phyloP scores from a whole-genome alignment of 1,140 invertebrate species.

The Pseudoatta argentina region DNA sequence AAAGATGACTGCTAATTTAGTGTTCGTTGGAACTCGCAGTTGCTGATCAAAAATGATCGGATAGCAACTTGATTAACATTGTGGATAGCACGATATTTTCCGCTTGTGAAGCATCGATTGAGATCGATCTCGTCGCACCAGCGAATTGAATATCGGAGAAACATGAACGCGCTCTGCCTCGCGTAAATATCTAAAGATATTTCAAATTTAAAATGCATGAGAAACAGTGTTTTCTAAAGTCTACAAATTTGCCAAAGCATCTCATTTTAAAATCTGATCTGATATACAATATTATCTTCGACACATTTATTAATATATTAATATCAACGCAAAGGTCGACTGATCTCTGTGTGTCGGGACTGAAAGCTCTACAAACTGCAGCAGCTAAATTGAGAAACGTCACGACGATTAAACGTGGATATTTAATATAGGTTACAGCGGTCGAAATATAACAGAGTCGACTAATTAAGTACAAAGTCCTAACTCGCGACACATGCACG shows the following conservation, averaged over 20 bases:
- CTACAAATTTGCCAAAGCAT: not conserved
- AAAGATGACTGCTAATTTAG: constrained; percentile 40
- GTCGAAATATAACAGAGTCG: not conserved
- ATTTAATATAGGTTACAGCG: constrained; percentile 27
- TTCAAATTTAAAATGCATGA: not conserved
- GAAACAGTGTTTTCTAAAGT: not conserved
- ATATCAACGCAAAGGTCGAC: no score
- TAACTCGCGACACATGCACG: constrained; percentile 5
- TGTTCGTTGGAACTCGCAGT: not conserved
- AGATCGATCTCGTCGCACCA: not conserved
- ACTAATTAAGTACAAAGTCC: constrained; percentile 6
- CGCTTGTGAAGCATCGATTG: not conserved
- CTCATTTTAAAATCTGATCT: not conserved
- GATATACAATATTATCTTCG: not conserved
- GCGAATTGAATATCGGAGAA: not conserved
- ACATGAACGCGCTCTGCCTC: not conserved
- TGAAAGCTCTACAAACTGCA: not conserved
- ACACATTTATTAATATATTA: not conserved
- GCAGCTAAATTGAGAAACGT: constrained; percentile 1
- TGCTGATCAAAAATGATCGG: constrained; percentile 18
- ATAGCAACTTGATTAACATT: constrained; percentile 8
- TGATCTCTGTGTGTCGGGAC: not conserved
- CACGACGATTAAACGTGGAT: not conserved
- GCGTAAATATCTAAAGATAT: not conserved
- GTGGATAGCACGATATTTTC: constrained; percentile 22